These are phyloP conservation scores for Thalassarche chlororhynchos DNA, from an alignment of 2,113 vertebrate species.

Conservation along the genomic window DNA sequence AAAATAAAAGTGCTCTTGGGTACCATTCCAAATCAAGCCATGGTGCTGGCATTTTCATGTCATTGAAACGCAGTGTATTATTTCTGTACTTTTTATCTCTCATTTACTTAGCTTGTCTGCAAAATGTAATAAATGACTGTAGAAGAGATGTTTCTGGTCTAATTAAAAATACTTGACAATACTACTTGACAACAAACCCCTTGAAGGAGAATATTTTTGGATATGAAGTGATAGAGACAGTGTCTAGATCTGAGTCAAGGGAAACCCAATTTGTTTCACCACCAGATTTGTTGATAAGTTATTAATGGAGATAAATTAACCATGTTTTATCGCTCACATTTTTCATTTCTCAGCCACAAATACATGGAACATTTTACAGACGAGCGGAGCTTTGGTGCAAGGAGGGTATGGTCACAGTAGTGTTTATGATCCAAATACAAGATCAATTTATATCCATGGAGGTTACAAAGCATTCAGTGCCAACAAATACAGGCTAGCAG, in stretches of 20 bases:
- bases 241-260: background rate
- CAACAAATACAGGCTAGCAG: conserved; percentile 94
- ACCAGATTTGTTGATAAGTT: background rate
- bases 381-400: conserved; percentile 89
- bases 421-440: conserved; percentile 86
- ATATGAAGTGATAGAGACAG: background rate
- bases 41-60: background rate
- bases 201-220: background rate
- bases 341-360: conserved; percentile 77
- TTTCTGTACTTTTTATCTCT: background rate
- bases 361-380: conserved; percentile 83
- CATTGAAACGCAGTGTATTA: background rate
- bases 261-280: background rate
- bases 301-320: background rate
- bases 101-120: background rate
- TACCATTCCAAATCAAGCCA: background rate
- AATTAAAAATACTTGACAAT: background rate
- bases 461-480: conserved; percentile 97
- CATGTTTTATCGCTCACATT: background rate
- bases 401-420: conserved; percentile 98
- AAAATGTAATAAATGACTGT: background rate
- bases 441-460: conserved; percentile 90
- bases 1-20: background rate
- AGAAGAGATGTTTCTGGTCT: background rate
- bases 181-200: background rate